These are phyloP conservation scores for Mesorhabditis spiculigera DNA, from an alignment of 2,888 invertebrate genomes.

Conservation along the genomic window DNA sequence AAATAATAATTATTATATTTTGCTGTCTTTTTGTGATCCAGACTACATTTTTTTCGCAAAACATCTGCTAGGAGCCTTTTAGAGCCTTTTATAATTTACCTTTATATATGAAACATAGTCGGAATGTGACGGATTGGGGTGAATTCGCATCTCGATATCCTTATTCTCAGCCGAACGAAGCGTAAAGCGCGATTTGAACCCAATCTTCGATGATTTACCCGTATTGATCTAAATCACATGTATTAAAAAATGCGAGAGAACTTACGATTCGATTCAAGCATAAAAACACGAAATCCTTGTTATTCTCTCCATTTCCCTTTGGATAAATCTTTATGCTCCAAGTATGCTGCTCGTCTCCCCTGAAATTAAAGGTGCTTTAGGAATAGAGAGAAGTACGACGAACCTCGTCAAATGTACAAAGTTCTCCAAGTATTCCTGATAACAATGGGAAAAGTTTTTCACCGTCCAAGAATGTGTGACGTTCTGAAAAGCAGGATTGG, in stretches of 20 bases:
- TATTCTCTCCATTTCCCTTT: constrained; percentile 58
- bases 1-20: neutral
- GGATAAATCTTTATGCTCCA: constrained; percentile 57
- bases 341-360: constrained; percentile 20
- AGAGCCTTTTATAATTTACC: constrained; percentile 1
- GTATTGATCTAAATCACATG: constrained; percentile 4
- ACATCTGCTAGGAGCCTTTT: neutral
- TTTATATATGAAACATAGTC: constrained; percentile 59
- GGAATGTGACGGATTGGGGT: constrained; percentile 59
- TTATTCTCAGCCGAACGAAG: constrained; percentile 56
- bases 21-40: neutral
- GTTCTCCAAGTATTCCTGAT: constrained; percentile 54
- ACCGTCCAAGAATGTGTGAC: constrained; percentile 59
- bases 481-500: constrained; percentile 34
- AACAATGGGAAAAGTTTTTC: constrained; percentile 58
- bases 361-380: constrained; percentile 8
- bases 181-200: constrained; percentile 57
- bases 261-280: constrained; percentile 56
- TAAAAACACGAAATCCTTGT: constrained; percentile 59
- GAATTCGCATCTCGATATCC: constrained; percentile 58
- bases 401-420: constrained; percentile 53
- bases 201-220: constrained; percentile 30
- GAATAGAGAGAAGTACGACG: constrained; percentile 9
- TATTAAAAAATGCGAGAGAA: neutral
- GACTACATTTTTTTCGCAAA: neutral